Evolutionary conservation across 2,888 invertebrate species (phyloP).

Genomic region (Linyphia triangularis): DNA sequence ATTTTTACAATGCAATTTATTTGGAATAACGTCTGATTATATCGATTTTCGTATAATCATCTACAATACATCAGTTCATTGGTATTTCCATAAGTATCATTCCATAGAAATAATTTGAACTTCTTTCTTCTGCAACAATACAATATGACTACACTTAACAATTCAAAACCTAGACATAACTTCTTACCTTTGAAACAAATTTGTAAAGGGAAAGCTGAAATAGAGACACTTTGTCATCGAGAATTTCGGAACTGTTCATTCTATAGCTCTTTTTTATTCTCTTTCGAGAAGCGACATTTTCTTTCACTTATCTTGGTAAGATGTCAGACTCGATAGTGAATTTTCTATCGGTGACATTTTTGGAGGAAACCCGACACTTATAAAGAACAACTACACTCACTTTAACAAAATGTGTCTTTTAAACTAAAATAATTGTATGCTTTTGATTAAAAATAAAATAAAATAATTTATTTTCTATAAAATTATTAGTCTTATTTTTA

Average conservation of each 20-base stretch:
- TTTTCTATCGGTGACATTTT: not conserved
- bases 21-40: too few species aligned
- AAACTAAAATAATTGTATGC: not conserved
- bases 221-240: not conserved
- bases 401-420: not conserved
- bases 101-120: not conserved
- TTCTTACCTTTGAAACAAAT: not conserved
- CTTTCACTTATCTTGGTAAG: not conserved
- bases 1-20: too few species aligned
- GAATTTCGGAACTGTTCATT: not conserved
- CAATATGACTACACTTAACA: not conserved
- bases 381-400: not conserved
- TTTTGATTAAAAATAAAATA: not conserved
- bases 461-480: not conserved
- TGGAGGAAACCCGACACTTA: not conserved
- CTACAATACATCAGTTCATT: not conserved
- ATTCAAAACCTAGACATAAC: too few species aligned
- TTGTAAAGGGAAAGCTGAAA: not conserved
- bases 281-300: not conserved
- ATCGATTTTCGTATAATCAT: not conserved
- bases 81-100: too few species aligned
- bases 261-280: not conserved
- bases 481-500: too few species aligned
- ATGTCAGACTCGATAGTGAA: not conserved
- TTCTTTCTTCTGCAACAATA: not conserved